phyloP scores from a whole-genome alignment of 2,113 vertebrate species.

The Microcebus ravelobensis region DNA sequence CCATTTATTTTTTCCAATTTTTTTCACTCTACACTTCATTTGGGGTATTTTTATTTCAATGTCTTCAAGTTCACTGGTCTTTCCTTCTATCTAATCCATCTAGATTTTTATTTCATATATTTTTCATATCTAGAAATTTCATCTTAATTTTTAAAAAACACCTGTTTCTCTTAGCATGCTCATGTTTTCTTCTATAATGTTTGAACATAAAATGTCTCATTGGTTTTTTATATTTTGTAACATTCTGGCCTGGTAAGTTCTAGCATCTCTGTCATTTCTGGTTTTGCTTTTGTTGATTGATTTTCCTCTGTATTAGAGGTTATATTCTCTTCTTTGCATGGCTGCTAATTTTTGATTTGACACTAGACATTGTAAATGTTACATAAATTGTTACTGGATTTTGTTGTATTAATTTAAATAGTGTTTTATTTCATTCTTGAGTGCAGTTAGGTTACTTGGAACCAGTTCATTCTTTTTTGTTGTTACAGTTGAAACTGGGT shows the following conservation, averaged over 20 bases:
- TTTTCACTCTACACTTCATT: not conserved
- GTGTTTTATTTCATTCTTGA: not conserved
- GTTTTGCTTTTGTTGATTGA: not conserved
- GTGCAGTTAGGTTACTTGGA: not conserved
- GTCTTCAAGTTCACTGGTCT: not conserved
- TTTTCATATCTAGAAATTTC: not conserved
- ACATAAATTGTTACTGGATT: not conserved
- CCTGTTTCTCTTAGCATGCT: not conserved
- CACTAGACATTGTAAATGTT: not conserved
- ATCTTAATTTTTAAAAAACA: not conserved
- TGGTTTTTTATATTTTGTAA: too few relatives aligned
- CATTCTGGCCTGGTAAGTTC: not conserved
- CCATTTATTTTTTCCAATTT: not conserved
- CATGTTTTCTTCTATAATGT: not conserved
- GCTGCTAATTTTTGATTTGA: not conserved
- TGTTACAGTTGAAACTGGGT: too few relatives aligned
- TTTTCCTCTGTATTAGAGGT: not conserved
- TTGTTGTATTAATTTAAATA: not conserved
- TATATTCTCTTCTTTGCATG: not conserved
- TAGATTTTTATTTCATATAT: not conserved
- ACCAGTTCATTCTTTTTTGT: not conserved
- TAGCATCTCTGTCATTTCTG: not conserved
- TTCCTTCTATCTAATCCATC: not conserved
- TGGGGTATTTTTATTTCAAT: not conserved
- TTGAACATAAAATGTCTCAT: not conserved